Evolutionary conservation across 2,888 invertebrate genomes (phyloP).

Genomic region (Acheta domesticus): DNA sequence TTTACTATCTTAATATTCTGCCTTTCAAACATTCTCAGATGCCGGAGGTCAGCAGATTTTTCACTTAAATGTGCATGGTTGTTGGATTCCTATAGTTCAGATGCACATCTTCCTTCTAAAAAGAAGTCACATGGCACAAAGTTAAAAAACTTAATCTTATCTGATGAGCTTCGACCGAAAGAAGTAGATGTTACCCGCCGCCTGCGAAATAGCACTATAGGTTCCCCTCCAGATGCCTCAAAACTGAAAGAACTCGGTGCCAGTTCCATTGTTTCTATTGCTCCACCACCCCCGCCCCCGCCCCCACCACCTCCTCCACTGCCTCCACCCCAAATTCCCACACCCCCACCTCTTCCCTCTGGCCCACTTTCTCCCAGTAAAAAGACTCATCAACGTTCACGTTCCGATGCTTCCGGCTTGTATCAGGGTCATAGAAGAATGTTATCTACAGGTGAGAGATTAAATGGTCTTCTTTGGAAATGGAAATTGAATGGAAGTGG

Average conservation of each 20-base stretch:
- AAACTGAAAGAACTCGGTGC: conserved; percentile 39
- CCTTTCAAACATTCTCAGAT: conserved; percentile 55
- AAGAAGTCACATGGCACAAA: conserved; percentile 73
- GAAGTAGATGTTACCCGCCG: conserved; percentile 42
- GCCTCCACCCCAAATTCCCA: conserved; percentile 45
- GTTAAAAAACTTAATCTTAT: conserved; percentile 68
- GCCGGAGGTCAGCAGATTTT: conserved; percentile 92
- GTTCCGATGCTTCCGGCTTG: conserved; percentile 76
- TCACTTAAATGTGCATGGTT: conserved; percentile 95
- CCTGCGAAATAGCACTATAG: conserved; percentile 28
- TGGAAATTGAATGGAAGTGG: background rate
- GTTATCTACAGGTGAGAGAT: conserved; percentile 35
- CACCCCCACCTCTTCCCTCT: conserved; percentile 42
- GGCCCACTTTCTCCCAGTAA: conserved; percentile 50
- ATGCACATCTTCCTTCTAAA: conserved; percentile 62
- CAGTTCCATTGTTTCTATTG: background rate
- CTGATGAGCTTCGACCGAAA: conserved; percentile 59
- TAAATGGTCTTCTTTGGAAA: background rate
- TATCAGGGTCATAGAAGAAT: conserved; percentile 46
- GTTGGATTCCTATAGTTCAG: conserved; percentile 86
- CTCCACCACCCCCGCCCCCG: conserved; percentile 27
- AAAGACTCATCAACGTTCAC: conserved; percentile 82
- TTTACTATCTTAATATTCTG: too few relatives aligned
- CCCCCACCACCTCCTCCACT: conserved; percentile 31
- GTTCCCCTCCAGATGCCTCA: conserved; percentile 39